Evolutionary conservation across 2,888 invertebrate species (phyloP).

Genomic region (Drosophila phalerata): DNA sequence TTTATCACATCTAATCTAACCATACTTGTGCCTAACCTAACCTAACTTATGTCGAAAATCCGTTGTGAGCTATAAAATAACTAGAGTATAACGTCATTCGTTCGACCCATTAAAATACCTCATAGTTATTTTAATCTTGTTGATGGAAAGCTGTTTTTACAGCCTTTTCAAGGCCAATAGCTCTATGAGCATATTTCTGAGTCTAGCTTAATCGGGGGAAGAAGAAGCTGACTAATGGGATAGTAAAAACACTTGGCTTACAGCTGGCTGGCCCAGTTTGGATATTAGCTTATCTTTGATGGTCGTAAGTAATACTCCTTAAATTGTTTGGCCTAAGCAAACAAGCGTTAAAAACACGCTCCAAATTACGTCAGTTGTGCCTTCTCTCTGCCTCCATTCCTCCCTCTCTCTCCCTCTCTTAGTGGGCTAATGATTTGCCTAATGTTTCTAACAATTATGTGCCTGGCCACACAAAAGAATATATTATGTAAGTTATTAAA

Average conservation of each 20-base stretch:
- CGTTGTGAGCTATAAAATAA: neutral
- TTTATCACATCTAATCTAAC: neutral
- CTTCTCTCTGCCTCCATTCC: neutral
- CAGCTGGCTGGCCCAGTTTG: conserved; percentile 35
- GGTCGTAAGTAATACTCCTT: conserved; percentile 50
- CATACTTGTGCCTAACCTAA: neutral
- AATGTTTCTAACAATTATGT: conserved; percentile 79
- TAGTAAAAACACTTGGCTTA: conserved; percentile 32
- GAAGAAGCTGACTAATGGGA: conserved; percentile 23
- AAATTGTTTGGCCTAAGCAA: conserved; percentile 57
- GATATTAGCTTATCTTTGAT: conserved; percentile 45
- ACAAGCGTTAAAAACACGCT: conserved; percentile 46
- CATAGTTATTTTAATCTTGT: conserved; percentile 6
- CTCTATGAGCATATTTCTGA: conserved; percentile 27
- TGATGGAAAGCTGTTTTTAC: conserved; percentile 39
- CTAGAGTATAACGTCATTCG: conserved; percentile 1
- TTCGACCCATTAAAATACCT: neutral
- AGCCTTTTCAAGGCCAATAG: conserved; percentile 27
- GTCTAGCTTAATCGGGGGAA: neutral
- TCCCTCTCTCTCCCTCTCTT: neutral
- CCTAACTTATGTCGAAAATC: neutral
- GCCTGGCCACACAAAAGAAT: conserved; percentile 74
- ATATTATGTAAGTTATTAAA: conserved; percentile 79
- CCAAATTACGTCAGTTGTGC: conserved; percentile 52
- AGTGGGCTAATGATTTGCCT: conserved; percentile 74